Conservation (phyloP, 1,140 invertebrate species). For the Acromyrmex echinatior region DNA sequence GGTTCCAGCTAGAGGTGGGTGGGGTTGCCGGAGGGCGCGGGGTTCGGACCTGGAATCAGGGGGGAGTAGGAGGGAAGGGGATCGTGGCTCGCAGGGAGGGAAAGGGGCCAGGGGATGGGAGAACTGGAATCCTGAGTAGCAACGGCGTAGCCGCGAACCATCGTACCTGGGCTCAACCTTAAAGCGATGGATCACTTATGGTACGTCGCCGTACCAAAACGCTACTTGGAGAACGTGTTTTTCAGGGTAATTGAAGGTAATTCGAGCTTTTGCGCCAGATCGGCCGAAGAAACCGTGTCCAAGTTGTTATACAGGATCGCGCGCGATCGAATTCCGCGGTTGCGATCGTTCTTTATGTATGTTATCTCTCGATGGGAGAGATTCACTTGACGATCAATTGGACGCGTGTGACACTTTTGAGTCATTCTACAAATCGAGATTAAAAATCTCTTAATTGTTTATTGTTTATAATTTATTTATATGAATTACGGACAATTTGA, state of each 20-base stretch:
- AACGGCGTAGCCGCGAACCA: conserved; percentile 85
- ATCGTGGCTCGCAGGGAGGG: conserved; percentile 23
- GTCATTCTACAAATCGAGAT: background rate
- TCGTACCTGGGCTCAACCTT: conserved; percentile 85
- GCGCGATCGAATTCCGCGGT: conserved; percentile 60
- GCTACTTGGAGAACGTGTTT: conserved; percentile 69
- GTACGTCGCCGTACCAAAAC: conserved; percentile 60
- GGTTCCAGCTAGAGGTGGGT: conserved; percentile 81
- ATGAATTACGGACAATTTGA: no score
- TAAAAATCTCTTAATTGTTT: background rate
- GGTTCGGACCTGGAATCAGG: conserved; percentile 66
- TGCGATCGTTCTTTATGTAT: conserved; percentile 33
- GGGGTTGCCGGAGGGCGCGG: conserved; percentile 78
- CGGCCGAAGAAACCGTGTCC: conserved; percentile 21
- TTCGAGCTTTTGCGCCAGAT: conserved; percentile 41
- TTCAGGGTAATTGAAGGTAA: conserved; percentile 60
- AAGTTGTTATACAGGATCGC: conserved; percentile 34
- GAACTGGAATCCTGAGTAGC: conserved; percentile 87
- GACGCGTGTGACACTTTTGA: background rate
- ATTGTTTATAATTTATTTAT: background rate
- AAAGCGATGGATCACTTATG: conserved; percentile 85
- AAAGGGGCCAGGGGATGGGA: conserved; percentile 75
- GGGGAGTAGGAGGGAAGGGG: conserved; percentile 52
- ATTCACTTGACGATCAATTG: conserved; percentile 27
- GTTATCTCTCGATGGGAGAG: conserved; percentile 20